Conservation (phyloP, 2,888 invertebrate genomes). For the Diarsia dahlii region DNA sequence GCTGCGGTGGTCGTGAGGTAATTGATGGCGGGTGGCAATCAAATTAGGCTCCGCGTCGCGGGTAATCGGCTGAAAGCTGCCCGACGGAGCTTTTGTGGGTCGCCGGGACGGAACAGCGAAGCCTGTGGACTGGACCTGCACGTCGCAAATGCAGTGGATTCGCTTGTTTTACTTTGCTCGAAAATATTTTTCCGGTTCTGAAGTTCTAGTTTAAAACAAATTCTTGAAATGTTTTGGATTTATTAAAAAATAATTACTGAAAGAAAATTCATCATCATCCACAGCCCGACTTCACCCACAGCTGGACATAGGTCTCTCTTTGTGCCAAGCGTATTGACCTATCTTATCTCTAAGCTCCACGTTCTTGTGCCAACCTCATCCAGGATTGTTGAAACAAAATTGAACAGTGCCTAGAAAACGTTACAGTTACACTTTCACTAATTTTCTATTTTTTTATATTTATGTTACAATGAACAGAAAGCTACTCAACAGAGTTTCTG, state of each 20-base stretch:
- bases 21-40: constrained; percentile 89
- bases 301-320: too few species aligned
- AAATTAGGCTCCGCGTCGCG: constrained; percentile 88
- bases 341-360: too few species aligned
- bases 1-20: constrained; percentile 83
- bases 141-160: background rate
- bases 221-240: background rate
- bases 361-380: too few species aligned
- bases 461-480: constrained; percentile 85
- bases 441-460: too few species aligned
- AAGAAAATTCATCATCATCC: background rate
- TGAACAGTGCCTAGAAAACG: background rate
- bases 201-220: background rate
- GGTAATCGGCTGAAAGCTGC: constrained; percentile 89
- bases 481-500: constrained; percentile 86
- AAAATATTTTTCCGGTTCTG: background rate
- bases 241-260: background rate
- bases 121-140: constrained; percentile 51
- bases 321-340: too few species aligned
- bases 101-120: constrained; percentile 69
- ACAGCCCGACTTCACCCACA: too few species aligned
- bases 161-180: background rate
- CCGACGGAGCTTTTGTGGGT: constrained; percentile 85
- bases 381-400: background rate
- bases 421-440: too few species aligned